These are phyloP conservation scores for Ricordea florida DNA, from an alignment of 92 coral and sea anemone species.

Conservation along the genomic window DNA sequence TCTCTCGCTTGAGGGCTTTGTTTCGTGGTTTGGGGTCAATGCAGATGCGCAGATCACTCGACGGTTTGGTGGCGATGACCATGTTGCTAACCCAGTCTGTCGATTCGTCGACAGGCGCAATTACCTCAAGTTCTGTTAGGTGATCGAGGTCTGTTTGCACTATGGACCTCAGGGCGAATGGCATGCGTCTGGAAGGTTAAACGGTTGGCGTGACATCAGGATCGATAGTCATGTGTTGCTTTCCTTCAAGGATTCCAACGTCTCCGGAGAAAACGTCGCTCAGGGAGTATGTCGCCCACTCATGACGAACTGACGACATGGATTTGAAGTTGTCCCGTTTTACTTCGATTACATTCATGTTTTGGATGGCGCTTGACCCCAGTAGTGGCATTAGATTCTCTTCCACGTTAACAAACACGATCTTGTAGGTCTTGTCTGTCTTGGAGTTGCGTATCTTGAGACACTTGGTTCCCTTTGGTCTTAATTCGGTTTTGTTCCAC, in stretches of 20 bases:
- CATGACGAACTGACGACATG: no score
- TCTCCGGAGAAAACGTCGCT: slow-evolving; percentile 20
- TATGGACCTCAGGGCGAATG: slow-evolving; percentile 23
- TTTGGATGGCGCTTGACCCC: no score
- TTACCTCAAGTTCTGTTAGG: slow-evolving; percentile 9
- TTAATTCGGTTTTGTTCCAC: no score
- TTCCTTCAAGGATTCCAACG: slow-evolving; percentile 33
- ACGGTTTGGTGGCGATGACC: slow-evolving; percentile 20
- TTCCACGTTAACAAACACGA: no score
- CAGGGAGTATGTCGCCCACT: no score
- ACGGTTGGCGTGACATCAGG: slow-evolving; percentile 11
- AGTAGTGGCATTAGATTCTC: no score
- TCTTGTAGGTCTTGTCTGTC: no score
- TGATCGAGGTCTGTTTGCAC: slow-evolving; percentile 42
- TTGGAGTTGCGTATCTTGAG: no score
- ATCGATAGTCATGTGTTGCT: slow-evolving; percentile 16
- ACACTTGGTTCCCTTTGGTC: no score
- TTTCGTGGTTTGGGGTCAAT: slow-evolving; percentile 40
- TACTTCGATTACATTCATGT: no score
- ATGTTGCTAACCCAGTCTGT: slow-evolving; percentile 41
- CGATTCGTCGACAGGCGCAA: slow-evolving; percentile 27
- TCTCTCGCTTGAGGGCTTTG: slow-evolving; percentile 39
- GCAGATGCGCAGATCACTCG: slow-evolving; percentile 38
- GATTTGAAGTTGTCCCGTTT: no score
- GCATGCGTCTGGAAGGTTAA: slow-evolving; percentile 21